Evolutionary conservation across 2,113 vertebrate genomes (phyloP).

Genomic region (Crotalus horridus): DNA sequence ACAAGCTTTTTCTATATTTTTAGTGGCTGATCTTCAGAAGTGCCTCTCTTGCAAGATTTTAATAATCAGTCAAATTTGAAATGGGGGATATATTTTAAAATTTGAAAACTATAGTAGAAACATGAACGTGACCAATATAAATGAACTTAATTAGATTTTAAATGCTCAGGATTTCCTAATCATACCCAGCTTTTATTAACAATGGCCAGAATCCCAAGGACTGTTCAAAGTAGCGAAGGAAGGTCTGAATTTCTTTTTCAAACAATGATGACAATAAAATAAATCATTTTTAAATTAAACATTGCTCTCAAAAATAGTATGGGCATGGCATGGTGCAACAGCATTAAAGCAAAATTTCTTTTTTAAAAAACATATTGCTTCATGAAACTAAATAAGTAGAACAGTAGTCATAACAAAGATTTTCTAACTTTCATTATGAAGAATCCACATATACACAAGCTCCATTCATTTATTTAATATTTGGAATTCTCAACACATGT

Average conservation of each 20-base stretch:
- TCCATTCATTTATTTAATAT: background rate
- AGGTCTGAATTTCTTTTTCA: background rate
- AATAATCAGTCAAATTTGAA: background rate
- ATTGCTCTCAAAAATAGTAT: background rate
- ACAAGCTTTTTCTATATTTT: background rate
- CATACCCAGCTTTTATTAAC: background rate
- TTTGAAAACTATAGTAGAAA: background rate
- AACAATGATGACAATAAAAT: background rate
- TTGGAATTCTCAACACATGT: background rate
- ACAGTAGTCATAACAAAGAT: background rate
- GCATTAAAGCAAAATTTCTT: background rate
- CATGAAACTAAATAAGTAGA: background rate
- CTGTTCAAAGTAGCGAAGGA: background rate
- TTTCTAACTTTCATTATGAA: background rate
- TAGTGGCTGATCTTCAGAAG: background rate
- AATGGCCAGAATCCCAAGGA: background rate
- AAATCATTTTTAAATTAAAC: background rate
- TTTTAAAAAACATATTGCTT: background rate
- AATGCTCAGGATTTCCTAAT: background rate
- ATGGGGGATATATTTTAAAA: background rate
- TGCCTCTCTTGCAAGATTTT: background rate
- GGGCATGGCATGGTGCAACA: too few species aligned
- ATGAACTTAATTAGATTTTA: background rate
- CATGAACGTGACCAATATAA: background rate
- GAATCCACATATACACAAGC: background rate